Evolutionary conservation across 2,797 vertebrate species (phyloP).

Genomic region (Hirundo rustica): DNA sequence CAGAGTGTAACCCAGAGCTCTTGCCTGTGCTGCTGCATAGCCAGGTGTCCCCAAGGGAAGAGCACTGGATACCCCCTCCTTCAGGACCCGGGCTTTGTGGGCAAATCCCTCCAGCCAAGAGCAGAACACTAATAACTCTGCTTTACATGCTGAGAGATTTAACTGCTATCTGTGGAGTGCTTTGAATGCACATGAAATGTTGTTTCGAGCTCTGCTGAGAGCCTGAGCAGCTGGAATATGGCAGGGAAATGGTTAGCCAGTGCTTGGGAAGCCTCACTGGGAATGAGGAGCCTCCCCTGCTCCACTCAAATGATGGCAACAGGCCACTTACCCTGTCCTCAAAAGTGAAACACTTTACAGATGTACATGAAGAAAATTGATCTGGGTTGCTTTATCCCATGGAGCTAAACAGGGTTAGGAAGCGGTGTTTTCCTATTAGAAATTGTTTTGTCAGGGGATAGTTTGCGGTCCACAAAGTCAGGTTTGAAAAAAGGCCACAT

Average conservation of each 20-base stretch:
- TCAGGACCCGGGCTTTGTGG: not conserved
- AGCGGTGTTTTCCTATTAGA: not conserved
- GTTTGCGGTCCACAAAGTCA: not conserved
- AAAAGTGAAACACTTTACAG: not conserved
- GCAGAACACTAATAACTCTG: not conserved
- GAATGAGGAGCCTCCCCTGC: not conserved
- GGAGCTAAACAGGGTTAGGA: not conserved
- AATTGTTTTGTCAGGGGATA: not conserved
- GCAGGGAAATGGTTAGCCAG: not conserved
- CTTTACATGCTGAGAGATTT: not conserved
- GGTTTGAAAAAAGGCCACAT: not conserved
- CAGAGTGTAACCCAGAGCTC: not conserved
- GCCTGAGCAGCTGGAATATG: not conserved
- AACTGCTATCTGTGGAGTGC: not conserved
- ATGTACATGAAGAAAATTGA: not conserved
- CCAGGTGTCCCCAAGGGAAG: not conserved
- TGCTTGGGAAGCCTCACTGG: not conserved
- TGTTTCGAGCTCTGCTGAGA: not conserved
- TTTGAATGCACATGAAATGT: not conserved
- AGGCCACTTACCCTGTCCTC: not conserved
- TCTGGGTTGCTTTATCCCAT: not conserved
- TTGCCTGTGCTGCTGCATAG: not conserved
- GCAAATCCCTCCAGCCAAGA: not conserved
- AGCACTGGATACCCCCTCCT: not conserved
- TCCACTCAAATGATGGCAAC: not conserved